Evolutionary conservation across 2,888 invertebrate species (phyloP), one percentile per base, ranked within the genome.

Genomic region (Dryadula phaetusa): DNA sequence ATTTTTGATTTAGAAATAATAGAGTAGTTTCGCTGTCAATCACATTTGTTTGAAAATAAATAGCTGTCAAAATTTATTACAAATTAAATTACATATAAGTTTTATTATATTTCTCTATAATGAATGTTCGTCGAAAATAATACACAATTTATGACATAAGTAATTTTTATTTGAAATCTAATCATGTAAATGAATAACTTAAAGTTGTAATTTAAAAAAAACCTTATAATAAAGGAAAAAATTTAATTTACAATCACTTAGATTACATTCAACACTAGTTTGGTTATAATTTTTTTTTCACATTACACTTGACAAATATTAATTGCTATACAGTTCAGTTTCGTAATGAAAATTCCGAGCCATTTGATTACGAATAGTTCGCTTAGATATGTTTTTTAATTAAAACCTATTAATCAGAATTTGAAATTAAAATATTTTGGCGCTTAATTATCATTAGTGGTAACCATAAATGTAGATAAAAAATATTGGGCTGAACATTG

Each of bases 231-330:
- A 44, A 18, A 49, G 40, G 16, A 34, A 28, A 18, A 25, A n/a
- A 34, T 12, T 6, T 22, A 18, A 40, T 40, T 42, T 52, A 40
- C 16, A 64, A 47, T 46, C 25, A 64, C 56, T 46, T 64, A 64
- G 28, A 56, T 64, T 56, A 64, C 46, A 64, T 64, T 44, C 34
- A 44, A 64, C 54, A 37, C 64, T 5, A 64, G 47, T 56, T 56
- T 47, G 16, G 46, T 56, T 58, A 58, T 47, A 64, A 64, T 37
- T 7, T 58, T 64, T 64, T 64, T 64, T 47, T 63, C n/a, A 63
- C 68, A 65, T 66, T 61, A 42, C 63, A n/a, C 49, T 56, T 70
- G 70, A 70, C 70, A 68, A 68, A 60, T 70, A 70, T 68, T 68
- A 70, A 70, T 70, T 49, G 66, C 53, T 63, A 46, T 56, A 64